Evolutionary conservation across 2,113 vertebrate genomes (phyloP), one percentile per base, ranked within the genome.

Genomic region (Vombatus ursinus): DNA sequence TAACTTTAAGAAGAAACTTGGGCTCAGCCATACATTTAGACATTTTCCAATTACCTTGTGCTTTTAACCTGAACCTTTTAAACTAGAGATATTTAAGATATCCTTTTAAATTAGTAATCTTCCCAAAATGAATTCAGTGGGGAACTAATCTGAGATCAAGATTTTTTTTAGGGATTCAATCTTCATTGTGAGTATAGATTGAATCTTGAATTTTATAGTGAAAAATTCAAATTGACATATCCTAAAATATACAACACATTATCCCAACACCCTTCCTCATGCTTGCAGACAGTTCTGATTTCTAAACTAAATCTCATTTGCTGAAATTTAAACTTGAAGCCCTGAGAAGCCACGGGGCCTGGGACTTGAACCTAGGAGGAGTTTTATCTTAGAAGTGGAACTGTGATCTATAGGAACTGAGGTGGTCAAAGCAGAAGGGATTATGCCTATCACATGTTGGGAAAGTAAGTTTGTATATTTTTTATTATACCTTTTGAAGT

Each of bases 31-130:
- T 91, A 77, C 52, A 91, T 48, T 91, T 68, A 50, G 92, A 92
- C 3, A 52, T 95, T 89, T 92, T 89, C 28, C 50, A 50, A 92
- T 77, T 92, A 93, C n/a, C 93, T 92, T 93, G 19, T 3, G 77
- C 28, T 51, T 95, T 95, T 89, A 61, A 89, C 89, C 5, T 54
- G 92, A 68, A 90, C 23, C 23, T 90, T 96, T 94, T 31, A 90
- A 52, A 37, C 50, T 91, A 48, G 89, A 96, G 61, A 91, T 5
- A 52, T 50, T 77, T 94, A 77, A 90, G n/a, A 77, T 92, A 90
- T 68, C 26, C 16, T 92, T 96, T 57, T 90, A 97, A 0, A 89
- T 89, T 49, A 24, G 77, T 77, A 61, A 22, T 77, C 6, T 6
- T 90, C 51, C 24, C 89, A 91, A 94, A 95, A 91, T 90, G 52